Conservation (phyloP, 2,113 vertebrate genomes). For the Tenrec ecaudatus region DNA sequence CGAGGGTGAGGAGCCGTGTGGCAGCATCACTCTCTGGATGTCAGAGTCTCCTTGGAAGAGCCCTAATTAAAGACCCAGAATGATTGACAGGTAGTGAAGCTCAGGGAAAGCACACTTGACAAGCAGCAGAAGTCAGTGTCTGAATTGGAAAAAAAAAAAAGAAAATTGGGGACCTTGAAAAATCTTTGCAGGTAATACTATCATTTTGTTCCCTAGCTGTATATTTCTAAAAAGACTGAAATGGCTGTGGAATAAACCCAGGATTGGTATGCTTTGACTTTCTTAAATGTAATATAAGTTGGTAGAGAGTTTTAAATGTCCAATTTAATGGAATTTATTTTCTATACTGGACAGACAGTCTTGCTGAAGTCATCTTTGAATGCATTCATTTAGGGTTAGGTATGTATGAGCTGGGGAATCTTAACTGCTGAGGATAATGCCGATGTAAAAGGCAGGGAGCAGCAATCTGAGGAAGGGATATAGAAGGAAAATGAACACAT, state of each 20-base stretch:
- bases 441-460: neutral
- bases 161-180: slow-evolving; percentile 65
- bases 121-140: slow-evolving; percentile 52
- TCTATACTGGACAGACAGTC: neutral
- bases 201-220: slow-evolving; percentile 67
- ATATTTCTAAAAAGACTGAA: slow-evolving; percentile 44
- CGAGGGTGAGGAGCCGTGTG: neutral
- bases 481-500: neutral
- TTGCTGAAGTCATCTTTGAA: slow-evolving; percentile 16
- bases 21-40: slow-evolving; percentile 61
- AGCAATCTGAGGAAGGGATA: neutral
- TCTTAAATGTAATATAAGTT: slow-evolving; percentile 23
- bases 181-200: slow-evolving; percentile 53
- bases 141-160: slow-evolving; percentile 40
- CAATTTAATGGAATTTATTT: slow-evolving; percentile 55
- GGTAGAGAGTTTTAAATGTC: slow-evolving; percentile 46
- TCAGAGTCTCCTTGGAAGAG: slow-evolving; percentile 73
- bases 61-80: slow-evolving; percentile 74
- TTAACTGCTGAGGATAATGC: neutral
- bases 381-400: slow-evolving; percentile 48
- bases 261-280: neutral
- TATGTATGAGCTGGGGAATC: slow-evolving; percentile 30
- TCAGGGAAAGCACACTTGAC: slow-evolving; percentile 33
- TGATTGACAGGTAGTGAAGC: slow-evolving; percentile 74
- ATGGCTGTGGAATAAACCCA: neutral